Base-by-base conservation (phyloP, 2,888 invertebrate genomes). In the Candidula unifasciata region DNA sequence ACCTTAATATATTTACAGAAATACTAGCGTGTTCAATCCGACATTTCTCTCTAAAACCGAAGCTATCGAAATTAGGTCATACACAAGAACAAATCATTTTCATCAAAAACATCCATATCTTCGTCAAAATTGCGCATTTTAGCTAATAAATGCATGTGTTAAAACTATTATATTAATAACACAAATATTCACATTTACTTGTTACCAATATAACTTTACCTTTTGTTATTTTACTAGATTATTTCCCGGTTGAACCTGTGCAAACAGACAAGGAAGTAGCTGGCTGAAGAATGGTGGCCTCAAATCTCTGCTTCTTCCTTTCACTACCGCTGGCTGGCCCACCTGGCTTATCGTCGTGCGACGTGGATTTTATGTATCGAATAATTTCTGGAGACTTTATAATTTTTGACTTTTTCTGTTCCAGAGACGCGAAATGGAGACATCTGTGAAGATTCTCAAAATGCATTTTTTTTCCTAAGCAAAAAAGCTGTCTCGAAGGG, bases 151-250 rank as follows among this genome's bases (percentile, higher is more conserved):
- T 18, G 6, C 69, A 3, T 33, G 8, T 5, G 8, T 1, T 69
- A 33, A 69, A 33, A 6, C 69, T 27, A 69, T 8, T 2, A 0
- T 30, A 33, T 33, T 30, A 69, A 64, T 1, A 44, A 0, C 13
- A 44, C 13, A 44, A 6, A 30, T 54, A 54, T 5, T 44, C n/a
- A 3, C 30, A 52, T 8, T 52, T 54, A 3, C 0, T 0, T 30
- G 54, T 35, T 30, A 57, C 27, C 24, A 64, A 10, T 66, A 30
- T 27, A 66, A 6, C 30, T 27, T 24, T 10, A 82, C 82, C 82
- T 82, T 60, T 82, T 82, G 82, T 82, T 82, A 74, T 64, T 82
- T 73, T 82, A 82, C 82, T 82, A n/a, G 82, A 73, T 54, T 74
- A 64, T 30, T 81, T 71, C 64, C n/a, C 74, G 73, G 82, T 74